These are phyloP conservation scores for Trichacis sp. DNA, from an alignment of 2,888 invertebrate species.

Conservation along the genomic window DNA sequence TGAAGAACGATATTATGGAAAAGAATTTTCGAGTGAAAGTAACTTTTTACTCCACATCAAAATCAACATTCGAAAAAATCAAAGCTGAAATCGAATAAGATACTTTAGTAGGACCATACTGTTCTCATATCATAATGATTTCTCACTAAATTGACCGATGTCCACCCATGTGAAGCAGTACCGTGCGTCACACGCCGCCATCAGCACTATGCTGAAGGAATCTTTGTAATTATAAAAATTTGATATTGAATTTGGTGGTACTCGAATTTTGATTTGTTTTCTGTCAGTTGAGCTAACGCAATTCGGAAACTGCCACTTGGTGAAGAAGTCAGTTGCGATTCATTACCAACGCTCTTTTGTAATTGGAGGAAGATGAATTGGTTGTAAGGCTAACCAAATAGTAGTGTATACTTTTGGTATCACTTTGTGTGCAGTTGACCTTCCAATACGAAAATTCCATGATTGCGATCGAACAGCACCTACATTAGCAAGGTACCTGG, in stretches of 20 bases:
- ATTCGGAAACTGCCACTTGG: constrained; percentile 38
- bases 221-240: constrained; percentile 43
- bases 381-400: constrained; percentile 2
- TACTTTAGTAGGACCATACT: no score
- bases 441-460: constrained; percentile 7
- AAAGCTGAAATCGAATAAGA: no score
- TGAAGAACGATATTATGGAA: no score
- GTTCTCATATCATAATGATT: no score
- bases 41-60: no score
- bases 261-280: constrained; percentile 23
- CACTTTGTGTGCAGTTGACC: constrained; percentile 1
- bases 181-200: constrained; percentile 28
- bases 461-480: neutral
- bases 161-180: constrained; percentile 21
- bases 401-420: neutral
- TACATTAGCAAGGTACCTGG: constrained; percentile 1
- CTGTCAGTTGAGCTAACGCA: constrained; percentile 19
- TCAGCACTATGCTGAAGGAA: constrained; percentile 35
- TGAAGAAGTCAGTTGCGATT: constrained; percentile 23
- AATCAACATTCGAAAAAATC: no score
- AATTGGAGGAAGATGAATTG: neutral
- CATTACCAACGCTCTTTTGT: constrained; percentile 21
- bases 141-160: constrained; percentile 19
- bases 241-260: constrained; percentile 36
- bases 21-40: no score